Conservation (phyloP, 1,140 invertebrate genomes). For the Panagrolaimus sp. region DNA sequence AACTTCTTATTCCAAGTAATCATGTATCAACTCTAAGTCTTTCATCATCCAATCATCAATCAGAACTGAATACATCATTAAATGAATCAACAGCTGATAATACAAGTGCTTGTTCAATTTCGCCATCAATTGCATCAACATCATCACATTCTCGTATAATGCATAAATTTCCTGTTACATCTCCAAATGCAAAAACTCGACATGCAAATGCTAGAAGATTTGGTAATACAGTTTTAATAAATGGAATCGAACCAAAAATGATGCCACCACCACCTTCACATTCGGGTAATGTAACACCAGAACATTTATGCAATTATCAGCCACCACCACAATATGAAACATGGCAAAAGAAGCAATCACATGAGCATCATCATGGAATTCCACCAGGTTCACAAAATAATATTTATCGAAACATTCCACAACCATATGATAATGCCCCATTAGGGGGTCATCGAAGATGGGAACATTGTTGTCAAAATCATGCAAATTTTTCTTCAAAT, state of each 20-base stretch:
- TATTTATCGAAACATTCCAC: constrained; percentile 4
- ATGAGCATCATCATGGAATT: background rate
- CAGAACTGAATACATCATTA: background rate
- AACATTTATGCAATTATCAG: constrained; percentile 26
- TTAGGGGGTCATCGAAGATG: constrained; percentile 2
- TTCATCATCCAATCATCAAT: background rate
- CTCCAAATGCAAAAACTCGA: constrained; percentile 27
- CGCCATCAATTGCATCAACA: constrained; percentile 5
- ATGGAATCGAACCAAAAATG: constrained; percentile 10
- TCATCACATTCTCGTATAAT: background rate
- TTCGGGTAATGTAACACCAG: background rate
- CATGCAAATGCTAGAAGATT: constrained; percentile 23
- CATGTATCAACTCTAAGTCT: constrained; percentile 5
- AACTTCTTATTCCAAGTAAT: background rate
- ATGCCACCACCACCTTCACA: background rate
- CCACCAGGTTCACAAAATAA: background rate
- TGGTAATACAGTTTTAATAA: constrained; percentile 18
- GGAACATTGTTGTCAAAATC: background rate
- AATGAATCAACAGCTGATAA: background rate
- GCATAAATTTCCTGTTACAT: constrained; percentile 26
- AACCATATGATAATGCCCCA: constrained; percentile 2
- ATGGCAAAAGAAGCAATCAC: constrained; percentile 17
- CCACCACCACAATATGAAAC: constrained; percentile 32
- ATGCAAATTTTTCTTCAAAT: background rate
- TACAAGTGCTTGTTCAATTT: background rate